Conservation (phyloP, 1,140 invertebrate species). For the Lerema accius region DNA sequence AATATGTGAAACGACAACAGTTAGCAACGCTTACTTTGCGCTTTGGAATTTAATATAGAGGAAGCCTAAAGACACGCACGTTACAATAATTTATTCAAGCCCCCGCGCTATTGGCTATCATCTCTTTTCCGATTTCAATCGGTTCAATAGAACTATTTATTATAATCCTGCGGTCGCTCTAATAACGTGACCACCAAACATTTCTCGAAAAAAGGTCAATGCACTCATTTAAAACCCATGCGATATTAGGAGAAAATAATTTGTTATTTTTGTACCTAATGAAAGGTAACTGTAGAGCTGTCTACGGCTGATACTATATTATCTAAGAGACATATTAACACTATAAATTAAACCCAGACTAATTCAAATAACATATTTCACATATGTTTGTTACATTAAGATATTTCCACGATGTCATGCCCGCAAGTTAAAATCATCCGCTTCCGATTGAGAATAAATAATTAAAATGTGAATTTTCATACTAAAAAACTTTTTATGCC, state of each 20-base stretch:
- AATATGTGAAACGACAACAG: no score
- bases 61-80: neutral
- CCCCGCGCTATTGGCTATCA: conserved; percentile 19
- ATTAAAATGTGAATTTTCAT: no score
- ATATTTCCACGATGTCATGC: no score
- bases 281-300: conserved; percentile 13
- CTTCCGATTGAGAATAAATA: no score
- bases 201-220: conserved; percentile 22
- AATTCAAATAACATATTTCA: no score
- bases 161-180: conserved; percentile 46
- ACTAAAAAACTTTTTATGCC: no score
- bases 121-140: conserved; percentile 48
- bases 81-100: conserved; percentile 50
- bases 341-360: no score
- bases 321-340: no score
- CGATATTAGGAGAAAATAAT: conserved; percentile 3
- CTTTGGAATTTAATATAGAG: neutral
- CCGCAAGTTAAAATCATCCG: no score
- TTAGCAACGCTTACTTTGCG: no score
- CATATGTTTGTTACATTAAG: no score
- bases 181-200: conserved; percentile 21
- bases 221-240: conserved; percentile 22
- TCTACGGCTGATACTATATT: no score
- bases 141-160: conserved; percentile 69
- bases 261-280: neutral